Evolutionary conservation across 2,113 vertebrate species (phyloP).

Genomic region (Actinemys pallida): DNA sequence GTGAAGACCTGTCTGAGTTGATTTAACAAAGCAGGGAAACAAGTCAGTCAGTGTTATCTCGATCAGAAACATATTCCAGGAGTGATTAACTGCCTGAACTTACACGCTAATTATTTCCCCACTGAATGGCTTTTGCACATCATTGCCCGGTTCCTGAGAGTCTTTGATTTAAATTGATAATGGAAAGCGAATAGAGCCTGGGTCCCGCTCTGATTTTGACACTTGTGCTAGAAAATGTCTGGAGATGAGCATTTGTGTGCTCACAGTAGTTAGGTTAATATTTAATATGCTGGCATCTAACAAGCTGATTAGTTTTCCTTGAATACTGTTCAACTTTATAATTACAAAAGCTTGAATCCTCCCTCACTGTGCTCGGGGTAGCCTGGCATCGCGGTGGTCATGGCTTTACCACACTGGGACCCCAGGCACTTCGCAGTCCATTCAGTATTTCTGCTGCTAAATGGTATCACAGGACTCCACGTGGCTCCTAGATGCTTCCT

Average conservation of each 20-base stretch:
- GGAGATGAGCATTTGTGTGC: constrained; percentile 60
- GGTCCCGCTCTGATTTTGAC: constrained; percentile 58
- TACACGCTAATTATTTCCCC: constrained; percentile 58
- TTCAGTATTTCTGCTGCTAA: background rate
- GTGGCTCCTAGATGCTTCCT: background rate
- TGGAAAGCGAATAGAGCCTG: constrained; percentile 58
- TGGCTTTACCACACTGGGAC: accelerated
- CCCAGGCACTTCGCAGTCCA: background rate
- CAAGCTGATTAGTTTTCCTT: constrained; percentile 58
- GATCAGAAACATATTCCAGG: constrained; percentile 50
- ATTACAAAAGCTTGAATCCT: constrained; percentile 37
- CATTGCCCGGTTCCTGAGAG: constrained; percentile 59
- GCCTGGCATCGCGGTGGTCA: background rate
- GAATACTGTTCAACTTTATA: constrained; percentile 37
- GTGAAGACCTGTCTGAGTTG: constrained; percentile 24
- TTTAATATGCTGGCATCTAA: constrained; percentile 64
- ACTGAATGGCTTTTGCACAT: constrained; percentile 63
- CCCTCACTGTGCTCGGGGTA: background rate
- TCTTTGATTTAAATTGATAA: constrained; percentile 70
- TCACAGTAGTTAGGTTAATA: constrained; percentile 54
- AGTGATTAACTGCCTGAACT: constrained; percentile 68
- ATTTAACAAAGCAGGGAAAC: constrained; percentile 56
- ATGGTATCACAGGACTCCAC: background rate
- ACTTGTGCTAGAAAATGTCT: constrained; percentile 56
- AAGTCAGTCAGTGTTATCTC: constrained; percentile 51